Conservation (phyloP, 1,140 invertebrate genomes). For the Polypedilum vanderplanki region DNA sequence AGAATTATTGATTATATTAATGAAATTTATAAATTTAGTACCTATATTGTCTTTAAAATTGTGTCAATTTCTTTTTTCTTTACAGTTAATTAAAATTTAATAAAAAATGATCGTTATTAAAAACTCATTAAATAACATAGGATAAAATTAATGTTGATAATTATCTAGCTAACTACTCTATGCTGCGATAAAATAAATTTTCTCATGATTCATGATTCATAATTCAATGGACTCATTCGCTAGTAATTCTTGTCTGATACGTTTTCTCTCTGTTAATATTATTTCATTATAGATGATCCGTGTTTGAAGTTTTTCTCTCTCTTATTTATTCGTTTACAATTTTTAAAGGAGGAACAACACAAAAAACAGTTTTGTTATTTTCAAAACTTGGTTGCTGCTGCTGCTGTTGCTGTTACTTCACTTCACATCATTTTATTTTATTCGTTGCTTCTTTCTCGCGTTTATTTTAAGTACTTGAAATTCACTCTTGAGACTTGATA, state of each 20-base stretch:
- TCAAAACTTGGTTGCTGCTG: constrained; percentile 9
- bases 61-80: too few species aligned
- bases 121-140: too few species aligned
- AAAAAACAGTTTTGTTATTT: not conserved
- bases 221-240: not conserved
- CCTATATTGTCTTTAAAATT: too few species aligned
- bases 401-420: not conserved
- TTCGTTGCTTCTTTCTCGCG: not conserved
- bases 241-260: constrained; percentile 20
- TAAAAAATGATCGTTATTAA: too few species aligned
- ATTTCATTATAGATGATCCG: constrained; percentile 21
- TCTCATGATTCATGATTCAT: not conserved
- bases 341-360: constrained; percentile 5
- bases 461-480: not conserved
- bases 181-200: not conserved
- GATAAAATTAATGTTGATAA: too few species aligned
- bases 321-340: not conserved
- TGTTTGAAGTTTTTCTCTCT: constrained; percentile 6
- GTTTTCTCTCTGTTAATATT: constrained; percentile 16
- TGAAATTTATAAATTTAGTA: too few species aligned
- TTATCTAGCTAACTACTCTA: too few species aligned
- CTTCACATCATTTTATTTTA: constrained; percentile 11
- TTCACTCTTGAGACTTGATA: not conserved
- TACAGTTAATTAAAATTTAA: too few species aligned
- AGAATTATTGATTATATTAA: too few species aligned